A percentile compares a stretch with the other conserved stretches of the same genome.
phyloP scores from a whole-genome alignment of 30 jellyfish, hydroid and myxozoan genomes.

The Mastigias papua region DNA sequence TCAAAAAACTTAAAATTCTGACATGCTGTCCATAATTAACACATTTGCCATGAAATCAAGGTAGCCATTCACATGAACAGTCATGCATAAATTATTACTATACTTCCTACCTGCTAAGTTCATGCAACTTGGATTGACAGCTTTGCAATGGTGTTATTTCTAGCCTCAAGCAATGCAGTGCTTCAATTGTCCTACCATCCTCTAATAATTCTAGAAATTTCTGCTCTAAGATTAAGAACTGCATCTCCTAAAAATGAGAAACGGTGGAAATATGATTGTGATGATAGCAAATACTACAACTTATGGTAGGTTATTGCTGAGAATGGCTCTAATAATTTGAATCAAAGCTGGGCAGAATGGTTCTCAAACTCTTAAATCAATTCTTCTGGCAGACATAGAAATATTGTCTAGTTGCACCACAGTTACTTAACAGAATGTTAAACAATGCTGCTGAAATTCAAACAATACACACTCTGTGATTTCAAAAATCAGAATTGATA shows the following conservation, averaged over 20 bases:
- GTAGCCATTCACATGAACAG: neutral
- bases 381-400: no score
- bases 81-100: no score
- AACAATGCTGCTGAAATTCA: no score
- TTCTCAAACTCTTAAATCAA: no score
- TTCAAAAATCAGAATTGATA: no score
- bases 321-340: neutral
- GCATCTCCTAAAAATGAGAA: constrained; percentile 80
- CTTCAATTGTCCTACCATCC: constrained; percentile 90
- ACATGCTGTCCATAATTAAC: no score
- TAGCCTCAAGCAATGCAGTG: constrained; percentile 89
- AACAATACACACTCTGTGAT: no score
- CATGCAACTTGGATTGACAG: constrained; percentile 77
- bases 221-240: constrained; percentile 87
- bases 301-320: neutral
- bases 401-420: no score
- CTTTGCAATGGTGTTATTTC: constrained; percentile 92
- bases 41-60: no score
- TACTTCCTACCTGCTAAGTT: constrained; percentile 78
- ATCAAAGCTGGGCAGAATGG: no score
- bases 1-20: no score
- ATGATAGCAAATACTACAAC: neutral
- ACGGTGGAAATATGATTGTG: neutral
- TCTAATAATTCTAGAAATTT: constrained; percentile 88
- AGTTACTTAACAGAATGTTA: no score